Percentiles rank a stretch among this genome's conserved stretches.
phyloP scores from a whole-genome alignment of 1,140 invertebrate species.

The Centruroides sculpturatus region DNA sequence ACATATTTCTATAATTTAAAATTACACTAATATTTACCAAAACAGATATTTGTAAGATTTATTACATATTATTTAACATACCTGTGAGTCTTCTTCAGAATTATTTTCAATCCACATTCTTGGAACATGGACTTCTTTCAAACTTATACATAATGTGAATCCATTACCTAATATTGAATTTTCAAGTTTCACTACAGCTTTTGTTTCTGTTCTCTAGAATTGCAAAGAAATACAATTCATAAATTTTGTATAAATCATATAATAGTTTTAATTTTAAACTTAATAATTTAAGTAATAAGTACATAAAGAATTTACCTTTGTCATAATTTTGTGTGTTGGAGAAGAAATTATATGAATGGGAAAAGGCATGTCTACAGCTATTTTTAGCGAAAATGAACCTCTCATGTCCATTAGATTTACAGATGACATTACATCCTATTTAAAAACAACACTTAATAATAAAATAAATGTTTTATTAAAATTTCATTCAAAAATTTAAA shows the following conservation, averaged over 20 bases:
- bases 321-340: neutral
- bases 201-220: neutral
- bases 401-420: too few relatives aligned
- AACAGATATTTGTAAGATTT: too few relatives aligned
- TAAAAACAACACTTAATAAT: too few relatives aligned
- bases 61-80: too few relatives aligned
- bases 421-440: too few relatives aligned
- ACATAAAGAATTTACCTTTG: neutral
- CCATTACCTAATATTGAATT: neutral
- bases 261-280: too few relatives aligned
- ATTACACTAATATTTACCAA: too few relatives aligned
- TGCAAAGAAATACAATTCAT: neutral
- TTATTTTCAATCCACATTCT: slow-evolving; percentile 1
- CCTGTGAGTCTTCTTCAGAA: neutral
- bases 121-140: neutral
- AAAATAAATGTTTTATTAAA: too few relatives aligned
- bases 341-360: neutral
- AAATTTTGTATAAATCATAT: neutral
- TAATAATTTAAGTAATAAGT: too few relatives aligned
- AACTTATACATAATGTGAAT: neutral
- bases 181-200: neutral
- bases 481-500: too few relatives aligned
- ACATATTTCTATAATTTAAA: too few relatives aligned
- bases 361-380: neutral
- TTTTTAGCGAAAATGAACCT: neutral